Conservation (phyloP, 1,140 invertebrate genomes). For the Apis cerana region DNA sequence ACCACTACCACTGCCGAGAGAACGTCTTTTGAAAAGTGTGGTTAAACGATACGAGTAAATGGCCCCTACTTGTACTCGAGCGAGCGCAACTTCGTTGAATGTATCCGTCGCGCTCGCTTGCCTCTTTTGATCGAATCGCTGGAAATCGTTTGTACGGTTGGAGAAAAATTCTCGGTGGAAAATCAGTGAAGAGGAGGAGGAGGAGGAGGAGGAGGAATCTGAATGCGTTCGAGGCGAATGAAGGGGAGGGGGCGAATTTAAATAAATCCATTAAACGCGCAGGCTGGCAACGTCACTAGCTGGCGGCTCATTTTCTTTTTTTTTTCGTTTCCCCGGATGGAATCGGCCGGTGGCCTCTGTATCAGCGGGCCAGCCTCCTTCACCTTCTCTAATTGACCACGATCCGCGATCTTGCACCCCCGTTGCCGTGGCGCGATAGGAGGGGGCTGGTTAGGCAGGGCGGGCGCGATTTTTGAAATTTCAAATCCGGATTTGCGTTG, state of each 20-base stretch:
- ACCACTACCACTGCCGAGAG: not conserved
- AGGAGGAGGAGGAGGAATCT: not conserved
- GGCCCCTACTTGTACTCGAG: not conserved
- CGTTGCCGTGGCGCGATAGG: constrained; percentile 14
- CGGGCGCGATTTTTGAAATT: constrained; percentile 75
- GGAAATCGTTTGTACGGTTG: not conserved
- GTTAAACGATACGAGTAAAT: constrained; percentile 31
- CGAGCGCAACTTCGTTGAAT: not conserved
- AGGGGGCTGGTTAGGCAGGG: constrained; percentile 46
- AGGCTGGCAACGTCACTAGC: not conserved
- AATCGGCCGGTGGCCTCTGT: constrained; percentile 41
- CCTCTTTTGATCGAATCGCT: not conserved
- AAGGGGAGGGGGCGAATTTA: constrained; percentile 12
- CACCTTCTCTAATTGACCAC: constrained; percentile 79
- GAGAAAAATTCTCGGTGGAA: not conserved
- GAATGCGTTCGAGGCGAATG: not conserved
- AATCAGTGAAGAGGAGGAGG: no score
- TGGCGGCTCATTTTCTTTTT: not conserved
- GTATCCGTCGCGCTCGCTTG: not conserved
- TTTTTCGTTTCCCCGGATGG: not conserved
- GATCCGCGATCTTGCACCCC: constrained; percentile 73
- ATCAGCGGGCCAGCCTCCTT: constrained; percentile 56
- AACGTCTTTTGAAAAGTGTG: constrained; percentile 43
- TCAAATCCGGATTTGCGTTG: constrained; percentile 80
- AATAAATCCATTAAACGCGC: constrained; percentile 40